Percentiles rank a stretch among this genome's conserved stretches.
phyloP scores from a whole-genome alignment of 2,797 vertebrate genomes.

The Orientallactaga sibirica region DNA sequence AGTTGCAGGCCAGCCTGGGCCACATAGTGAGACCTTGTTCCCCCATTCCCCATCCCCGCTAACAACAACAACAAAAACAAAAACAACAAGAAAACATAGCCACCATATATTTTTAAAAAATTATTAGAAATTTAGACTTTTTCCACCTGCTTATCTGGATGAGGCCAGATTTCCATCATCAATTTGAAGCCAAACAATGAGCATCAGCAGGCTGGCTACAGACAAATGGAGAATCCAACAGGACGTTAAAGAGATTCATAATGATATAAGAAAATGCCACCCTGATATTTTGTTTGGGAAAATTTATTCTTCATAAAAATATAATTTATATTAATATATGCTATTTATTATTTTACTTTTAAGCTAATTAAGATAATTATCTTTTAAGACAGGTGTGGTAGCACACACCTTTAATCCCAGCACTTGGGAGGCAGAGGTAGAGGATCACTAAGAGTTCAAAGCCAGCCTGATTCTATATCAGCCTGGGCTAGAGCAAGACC shows the following conservation, averaged over 20 bases:
- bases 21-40: no score
- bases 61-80: no score
- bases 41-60: no score
- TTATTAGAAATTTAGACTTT: neutral
- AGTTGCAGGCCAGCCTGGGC: no score
- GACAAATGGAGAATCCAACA: slow-evolving; percentile 35
- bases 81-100: neutral
- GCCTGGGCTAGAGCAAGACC: no score
- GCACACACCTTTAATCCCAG: neutral
- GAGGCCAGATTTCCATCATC: slow-evolving; percentile 43
- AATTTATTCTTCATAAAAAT: no score
- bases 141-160: neutral
- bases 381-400: no score
- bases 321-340: no score
- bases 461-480: no score
- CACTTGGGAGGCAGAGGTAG: neutral
- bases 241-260: neutral
- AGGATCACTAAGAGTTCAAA: neutral
- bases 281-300: no score
- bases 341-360: no score
- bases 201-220: slow-evolving; percentile 24
- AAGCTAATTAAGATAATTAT: no score
- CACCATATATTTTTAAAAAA: slow-evolving; percentile 32
- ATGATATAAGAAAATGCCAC: neutral
- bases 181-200: slow-evolving; percentile 66